Base-by-base conservation (phyloP, 2,797 vertebrate genomes). In the Microchirus variegatus region DNA sequence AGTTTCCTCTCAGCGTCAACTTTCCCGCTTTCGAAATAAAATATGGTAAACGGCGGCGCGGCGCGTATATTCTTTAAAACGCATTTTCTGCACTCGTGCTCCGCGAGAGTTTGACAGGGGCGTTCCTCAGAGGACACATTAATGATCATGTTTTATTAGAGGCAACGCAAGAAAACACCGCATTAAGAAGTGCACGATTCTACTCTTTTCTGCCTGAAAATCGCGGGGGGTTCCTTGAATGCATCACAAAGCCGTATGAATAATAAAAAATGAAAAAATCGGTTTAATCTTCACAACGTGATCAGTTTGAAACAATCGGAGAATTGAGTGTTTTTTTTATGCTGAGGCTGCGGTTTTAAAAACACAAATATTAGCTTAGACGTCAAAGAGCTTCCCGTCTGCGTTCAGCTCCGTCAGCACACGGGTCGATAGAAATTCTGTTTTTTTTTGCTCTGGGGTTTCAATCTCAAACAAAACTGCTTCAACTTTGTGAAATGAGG, bases 11-110 rank as follows among this genome's bases (percentile, higher is more conserved):
- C 80, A 89, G 88, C 90, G 82, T 92, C 31, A 31, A 31, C 31
- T 88, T 70, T 93, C 91, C 90, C 26, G 3, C 18, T 56, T 43
- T 22, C 51, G 36, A 89, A 93, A 96, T 97, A 95, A 96, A 94
- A 94, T 96, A 96, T 96, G 95, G 91, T 96, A 96, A 97, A 86
- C 80, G 93, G 92, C 77, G 64, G 74, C 60, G 85, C 89, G 93
- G 94, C 92, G 92, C 87, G 95, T 95, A 96, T 96, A 95, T 96
- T 96, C 22, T 96, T 94, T 92, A 87, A 87, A 93, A 93, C 87
- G 87, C 22, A 84, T 88, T 90, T 89, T 84, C 85, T 78, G 77
- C 83, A 81, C 91, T 93, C 91, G 22, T 79, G 82, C 90, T 87
- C 77, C 74, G 92, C 88, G 73, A 81, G 90, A 94, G 79, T 88